Evolutionary conservation across 2,113 vertebrate species (phyloP).

Genomic region (Silurus meridionalis): DNA sequence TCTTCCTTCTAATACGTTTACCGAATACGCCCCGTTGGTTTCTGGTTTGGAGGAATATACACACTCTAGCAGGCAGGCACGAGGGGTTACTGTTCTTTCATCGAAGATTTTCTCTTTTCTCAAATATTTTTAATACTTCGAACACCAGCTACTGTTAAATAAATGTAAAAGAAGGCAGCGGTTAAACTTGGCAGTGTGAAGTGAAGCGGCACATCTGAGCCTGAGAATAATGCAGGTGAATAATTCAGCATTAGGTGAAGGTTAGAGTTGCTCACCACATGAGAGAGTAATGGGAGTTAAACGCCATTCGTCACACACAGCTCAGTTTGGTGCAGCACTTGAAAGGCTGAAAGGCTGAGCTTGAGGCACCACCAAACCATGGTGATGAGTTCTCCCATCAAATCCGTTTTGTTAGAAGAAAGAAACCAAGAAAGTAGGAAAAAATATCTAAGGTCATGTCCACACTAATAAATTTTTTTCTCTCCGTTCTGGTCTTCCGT

Average conservation of each 20-base stretch:
- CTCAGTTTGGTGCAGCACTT: background rate
- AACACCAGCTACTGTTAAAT: background rate
- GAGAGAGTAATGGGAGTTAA: conserved; percentile 47
- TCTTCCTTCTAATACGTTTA: background rate
- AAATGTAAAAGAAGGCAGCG: background rate
- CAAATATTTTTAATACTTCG: background rate
- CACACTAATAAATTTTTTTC: no score
- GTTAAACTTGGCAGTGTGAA: background rate
- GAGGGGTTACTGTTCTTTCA: no score
- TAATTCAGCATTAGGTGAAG: conserved; percentile 28
- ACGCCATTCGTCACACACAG: conserved; percentile 37
- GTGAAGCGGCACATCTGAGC: background rate
- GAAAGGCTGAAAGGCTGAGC: background rate
- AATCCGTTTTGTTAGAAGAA: background rate
- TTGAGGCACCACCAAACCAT: background rate
- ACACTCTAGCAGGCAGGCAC: background rate
- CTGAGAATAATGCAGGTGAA: conserved; percentile 3
- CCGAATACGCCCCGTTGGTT: background rate
- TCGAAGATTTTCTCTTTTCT: background rate
- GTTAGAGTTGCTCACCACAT: conserved; percentile 39
- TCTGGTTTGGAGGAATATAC: background rate
- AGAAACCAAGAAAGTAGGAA: background rate
- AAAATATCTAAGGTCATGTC: no score
- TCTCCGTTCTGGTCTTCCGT: no score
- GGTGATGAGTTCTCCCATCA: no score